phyloP scores from a whole-genome alignment of 2,797 vertebrate species.

The Adelosebastes latens region DNA sequence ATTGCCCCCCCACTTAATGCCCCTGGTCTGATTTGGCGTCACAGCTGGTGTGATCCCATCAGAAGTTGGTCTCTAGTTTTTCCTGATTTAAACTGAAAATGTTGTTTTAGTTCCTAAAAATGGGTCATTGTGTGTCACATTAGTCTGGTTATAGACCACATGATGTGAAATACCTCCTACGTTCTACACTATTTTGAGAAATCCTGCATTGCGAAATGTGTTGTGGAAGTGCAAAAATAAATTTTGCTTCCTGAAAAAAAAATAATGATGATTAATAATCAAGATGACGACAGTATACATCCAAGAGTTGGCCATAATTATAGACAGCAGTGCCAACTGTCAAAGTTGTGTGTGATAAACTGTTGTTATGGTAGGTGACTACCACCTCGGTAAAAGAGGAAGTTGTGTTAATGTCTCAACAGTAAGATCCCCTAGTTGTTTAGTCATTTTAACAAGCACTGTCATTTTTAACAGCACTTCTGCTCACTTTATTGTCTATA shows the following conservation, averaged over 20 bases:
- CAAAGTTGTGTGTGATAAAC: not conserved
- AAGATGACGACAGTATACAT: not conserved
- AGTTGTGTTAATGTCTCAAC: slow-evolving; percentile 4
- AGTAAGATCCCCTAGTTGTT: not conserved
- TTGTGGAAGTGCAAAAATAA: not conserved
- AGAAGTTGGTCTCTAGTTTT: not conserved
- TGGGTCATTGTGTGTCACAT: not conserved
- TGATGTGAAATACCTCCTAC: not conserved
- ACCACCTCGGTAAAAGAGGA: slow-evolving; percentile 38
- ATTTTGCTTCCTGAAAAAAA: not conserved
- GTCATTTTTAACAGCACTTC: not conserved
- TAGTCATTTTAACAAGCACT: not conserved
- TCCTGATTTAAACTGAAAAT: not conserved
- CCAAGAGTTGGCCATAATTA: not conserved
- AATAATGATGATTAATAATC: not conserved
- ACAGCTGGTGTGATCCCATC: not conserved
- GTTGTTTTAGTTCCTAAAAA: slow-evolving; percentile 16
- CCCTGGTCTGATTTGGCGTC: not conserved
- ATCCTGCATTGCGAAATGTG: not conserved
- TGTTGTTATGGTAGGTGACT: not conserved
- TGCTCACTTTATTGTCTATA: not conserved
- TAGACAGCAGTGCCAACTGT: not conserved
- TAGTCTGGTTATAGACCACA: not conserved
- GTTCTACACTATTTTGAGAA: not conserved
- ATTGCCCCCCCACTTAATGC: not conserved